Evolutionary conservation across 2,888 invertebrate species (phyloP).

Genomic region (Agonopterix heracliana): DNA sequence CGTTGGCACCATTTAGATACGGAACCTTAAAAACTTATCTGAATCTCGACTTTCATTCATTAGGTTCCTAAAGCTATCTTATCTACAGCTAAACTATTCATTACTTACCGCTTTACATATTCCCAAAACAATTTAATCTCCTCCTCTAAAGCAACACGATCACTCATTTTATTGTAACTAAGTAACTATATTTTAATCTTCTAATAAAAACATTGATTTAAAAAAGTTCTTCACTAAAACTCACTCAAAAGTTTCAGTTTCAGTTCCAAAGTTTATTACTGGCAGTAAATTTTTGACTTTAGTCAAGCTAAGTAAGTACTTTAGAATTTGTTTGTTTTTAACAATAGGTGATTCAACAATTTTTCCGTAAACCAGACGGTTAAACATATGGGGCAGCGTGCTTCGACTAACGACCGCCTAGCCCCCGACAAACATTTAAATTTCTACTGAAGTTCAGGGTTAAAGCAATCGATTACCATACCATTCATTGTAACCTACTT

Average conservation of each 20-base stretch:
- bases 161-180: conserved; percentile 32
- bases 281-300: too few species aligned
- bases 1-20: too few species aligned
- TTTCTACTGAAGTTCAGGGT: conserved; percentile 56
- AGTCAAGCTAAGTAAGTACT: too few species aligned
- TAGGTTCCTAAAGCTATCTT: background rate
- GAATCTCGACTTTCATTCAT: too few species aligned
- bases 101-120: conserved; percentile 62
- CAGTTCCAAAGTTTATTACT: too few species aligned
- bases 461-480: conserved; percentile 55
- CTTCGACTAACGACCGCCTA: conserved; percentile 35
- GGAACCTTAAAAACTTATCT: too few species aligned
- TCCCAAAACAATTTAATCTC: conserved; percentile 68
- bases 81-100: background rate
- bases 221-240: too few species aligned
- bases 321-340: too few species aligned
- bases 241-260: too few species aligned
- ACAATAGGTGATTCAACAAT: background rate
- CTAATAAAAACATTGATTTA: too few species aligned
- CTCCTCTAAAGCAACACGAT: conserved; percentile 36
- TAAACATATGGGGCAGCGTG: conserved; percentile 28
- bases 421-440: conserved; percentile 29
- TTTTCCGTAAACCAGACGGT: conserved; percentile 21
- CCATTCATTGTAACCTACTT: conserved; percentile 16
- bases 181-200: background rate